Percentiles rank a stretch among this genome's conserved stretches.
Evolutionary conservation across 2,797 vertebrate species (phyloP).

Genomic region (Premnoplex brunnescens): DNA sequence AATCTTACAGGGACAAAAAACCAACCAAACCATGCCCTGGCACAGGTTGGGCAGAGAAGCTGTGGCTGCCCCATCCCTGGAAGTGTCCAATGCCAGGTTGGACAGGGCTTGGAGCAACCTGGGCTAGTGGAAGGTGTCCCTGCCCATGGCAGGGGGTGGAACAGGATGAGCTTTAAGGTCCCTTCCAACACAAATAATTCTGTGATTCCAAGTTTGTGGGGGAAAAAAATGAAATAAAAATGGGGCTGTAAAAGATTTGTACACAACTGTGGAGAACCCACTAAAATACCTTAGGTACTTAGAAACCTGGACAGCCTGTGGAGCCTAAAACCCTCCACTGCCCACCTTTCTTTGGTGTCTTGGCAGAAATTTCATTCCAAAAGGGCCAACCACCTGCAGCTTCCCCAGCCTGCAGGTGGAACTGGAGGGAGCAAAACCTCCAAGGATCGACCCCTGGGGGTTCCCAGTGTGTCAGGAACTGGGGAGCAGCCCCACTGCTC

Average conservation of each 20-base stretch:
- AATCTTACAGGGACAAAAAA: neutral
- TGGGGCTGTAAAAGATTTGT: neutral
- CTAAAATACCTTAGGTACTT: neutral
- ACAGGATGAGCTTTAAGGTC: neutral
- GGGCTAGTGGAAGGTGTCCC: neutral
- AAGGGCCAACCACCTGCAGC: rapidly evolving
- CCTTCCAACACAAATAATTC: neutral
- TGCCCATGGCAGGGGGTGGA: neutral
- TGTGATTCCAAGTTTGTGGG: neutral
- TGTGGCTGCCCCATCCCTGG: neutral
- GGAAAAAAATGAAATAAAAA: neutral
- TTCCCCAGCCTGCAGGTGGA: neutral
- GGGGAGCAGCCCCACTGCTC: neutral
- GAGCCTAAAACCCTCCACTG: neutral
- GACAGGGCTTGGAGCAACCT: neutral
- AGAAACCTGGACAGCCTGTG: neutral
- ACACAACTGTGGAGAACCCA: neutral
- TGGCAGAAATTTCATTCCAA: neutral
- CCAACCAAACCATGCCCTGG: neutral
- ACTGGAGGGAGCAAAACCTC: neutral
- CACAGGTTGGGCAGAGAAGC: neutral
- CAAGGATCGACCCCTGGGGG: no score
- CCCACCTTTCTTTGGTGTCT: neutral
- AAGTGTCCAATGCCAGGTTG: neutral
- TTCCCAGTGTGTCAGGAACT: neutral